Conservation (phyloP, 2,113 vertebrate genomes). For the Cyrtonyx montezumae region DNA sequence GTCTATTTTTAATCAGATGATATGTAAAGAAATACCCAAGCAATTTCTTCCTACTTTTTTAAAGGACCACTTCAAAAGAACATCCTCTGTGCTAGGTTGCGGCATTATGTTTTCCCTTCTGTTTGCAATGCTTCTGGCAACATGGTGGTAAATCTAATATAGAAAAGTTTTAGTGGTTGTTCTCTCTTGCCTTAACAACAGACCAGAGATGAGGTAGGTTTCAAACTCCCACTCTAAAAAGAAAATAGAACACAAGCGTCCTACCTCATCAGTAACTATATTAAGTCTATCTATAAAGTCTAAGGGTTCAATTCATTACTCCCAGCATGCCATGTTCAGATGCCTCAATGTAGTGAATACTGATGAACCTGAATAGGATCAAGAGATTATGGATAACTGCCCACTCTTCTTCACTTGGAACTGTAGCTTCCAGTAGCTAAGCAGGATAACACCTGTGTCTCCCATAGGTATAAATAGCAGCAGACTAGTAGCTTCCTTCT, state of each 20-base stretch:
- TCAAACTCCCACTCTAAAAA: not conserved
- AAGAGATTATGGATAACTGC: not conserved
- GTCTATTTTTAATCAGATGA: conserved; percentile 6
- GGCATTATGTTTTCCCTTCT: not conserved
- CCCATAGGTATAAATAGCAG: not conserved
- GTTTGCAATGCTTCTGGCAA: not conserved
- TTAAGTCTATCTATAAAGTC: not conserved
- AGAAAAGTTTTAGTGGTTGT: not conserved
- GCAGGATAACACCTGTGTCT: not conserved
- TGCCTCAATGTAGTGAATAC: not conserved
- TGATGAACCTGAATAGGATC: not conserved
- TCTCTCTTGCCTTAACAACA: not conserved
- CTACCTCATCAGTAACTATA: not conserved
- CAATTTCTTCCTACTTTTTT: not conserved
- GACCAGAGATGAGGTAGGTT: not conserved
- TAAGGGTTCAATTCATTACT: not conserved
- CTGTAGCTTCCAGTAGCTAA: not conserved
- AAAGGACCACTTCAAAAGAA: not conserved
- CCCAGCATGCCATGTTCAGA: not conserved
- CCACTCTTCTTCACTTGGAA: not conserved
- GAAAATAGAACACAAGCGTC: not conserved
- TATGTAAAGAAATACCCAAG: not conserved
- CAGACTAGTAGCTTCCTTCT: not conserved
- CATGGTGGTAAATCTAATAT: not conserved
- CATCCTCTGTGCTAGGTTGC: not conserved